Conservation (phyloP, 2,888 invertebrate species). For the Hyles lineata region DNA sequence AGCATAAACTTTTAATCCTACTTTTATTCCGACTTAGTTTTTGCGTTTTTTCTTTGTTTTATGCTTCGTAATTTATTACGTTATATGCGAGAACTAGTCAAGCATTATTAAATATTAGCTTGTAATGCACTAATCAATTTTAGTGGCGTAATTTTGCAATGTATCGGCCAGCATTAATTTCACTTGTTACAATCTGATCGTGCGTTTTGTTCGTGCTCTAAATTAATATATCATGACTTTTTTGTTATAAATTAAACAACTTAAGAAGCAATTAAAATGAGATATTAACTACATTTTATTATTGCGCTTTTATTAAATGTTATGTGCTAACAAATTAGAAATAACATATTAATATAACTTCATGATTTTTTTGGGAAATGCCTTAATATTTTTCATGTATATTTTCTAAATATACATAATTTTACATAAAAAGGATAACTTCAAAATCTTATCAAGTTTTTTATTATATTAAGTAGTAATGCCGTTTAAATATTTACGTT, state of each 20-base stretch:
- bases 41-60: background rate
- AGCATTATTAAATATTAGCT: slow-evolving; percentile 1
- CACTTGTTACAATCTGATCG: slow-evolving; percentile 11
- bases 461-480: too few species aligned
- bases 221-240: background rate
- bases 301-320: background rate
- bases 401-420: too few species aligned
- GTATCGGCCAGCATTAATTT: slow-evolving; percentile 1
- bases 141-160: slow-evolving; percentile 11
- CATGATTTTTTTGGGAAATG: too few species aligned
- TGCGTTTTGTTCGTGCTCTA: slow-evolving; percentile 14
- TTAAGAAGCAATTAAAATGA: background rate
- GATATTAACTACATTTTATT: background rate
- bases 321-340: background rate
- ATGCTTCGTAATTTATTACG: background rate
- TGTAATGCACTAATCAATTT: slow-evolving; percentile 15
- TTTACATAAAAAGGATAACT: background rate
- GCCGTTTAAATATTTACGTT: background rate
- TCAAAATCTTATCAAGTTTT: background rate
- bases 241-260: background rate
- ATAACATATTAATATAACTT: too few species aligned
- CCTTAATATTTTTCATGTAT: too few species aligned
- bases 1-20: slow-evolving; percentile 10
- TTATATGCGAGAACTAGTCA: background rate
- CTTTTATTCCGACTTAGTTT: background rate